phyloP scores from a whole-genome alignment of 2,797 vertebrate species.

The Bovichtus diacanthus region DNA sequence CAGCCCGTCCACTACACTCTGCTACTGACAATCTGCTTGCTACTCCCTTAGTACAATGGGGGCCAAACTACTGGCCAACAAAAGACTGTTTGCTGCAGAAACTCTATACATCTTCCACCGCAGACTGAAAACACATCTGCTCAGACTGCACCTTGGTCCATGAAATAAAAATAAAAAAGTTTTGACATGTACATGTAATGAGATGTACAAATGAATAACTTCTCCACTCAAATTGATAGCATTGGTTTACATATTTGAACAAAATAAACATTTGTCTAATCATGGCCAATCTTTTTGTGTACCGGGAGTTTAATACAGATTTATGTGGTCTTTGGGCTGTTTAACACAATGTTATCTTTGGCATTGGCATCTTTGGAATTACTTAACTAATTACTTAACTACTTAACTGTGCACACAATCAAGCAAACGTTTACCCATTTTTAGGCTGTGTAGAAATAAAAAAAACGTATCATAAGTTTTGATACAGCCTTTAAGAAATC shows the following conservation, averaged over 20 bases:
- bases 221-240: not conserved
- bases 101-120: too few species aligned
- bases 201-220: not conserved
- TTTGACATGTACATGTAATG: too few species aligned
- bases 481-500: not conserved
- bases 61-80: too few species aligned
- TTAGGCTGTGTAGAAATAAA: not conserved
- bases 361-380: not conserved
- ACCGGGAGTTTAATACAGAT: not conserved
- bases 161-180: too few species aligned
- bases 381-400: too few species aligned
- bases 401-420: not conserved
- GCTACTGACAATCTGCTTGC: too few species aligned
- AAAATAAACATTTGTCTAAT: not conserved
- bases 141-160: too few species aligned
- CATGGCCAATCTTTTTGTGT: not conserved
- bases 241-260: not conserved
- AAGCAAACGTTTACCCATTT: not conserved
- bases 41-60: too few species aligned
- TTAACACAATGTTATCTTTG: not conserved
- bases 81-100: too few species aligned
- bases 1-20: too few species aligned
- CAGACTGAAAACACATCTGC: too few species aligned
- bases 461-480: not conserved
- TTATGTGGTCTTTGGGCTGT: not conserved